phyloP scores from a whole-genome alignment of 2,888 invertebrate genomes.

The Ethmia dodecea region DNA sequence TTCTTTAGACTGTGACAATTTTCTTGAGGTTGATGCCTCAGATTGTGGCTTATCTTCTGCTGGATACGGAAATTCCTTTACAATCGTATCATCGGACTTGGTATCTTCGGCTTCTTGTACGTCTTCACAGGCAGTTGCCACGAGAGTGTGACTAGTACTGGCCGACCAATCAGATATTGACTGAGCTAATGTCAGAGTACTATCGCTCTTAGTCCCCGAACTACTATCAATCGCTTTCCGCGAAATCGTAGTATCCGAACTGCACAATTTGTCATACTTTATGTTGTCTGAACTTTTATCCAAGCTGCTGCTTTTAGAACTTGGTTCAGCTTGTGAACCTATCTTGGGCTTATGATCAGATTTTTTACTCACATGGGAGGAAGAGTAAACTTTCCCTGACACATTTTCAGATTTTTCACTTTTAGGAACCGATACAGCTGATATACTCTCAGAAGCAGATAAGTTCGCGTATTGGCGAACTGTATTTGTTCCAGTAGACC shows the following conservation, averaged over 20 bases:
- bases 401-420: slow-evolving; percentile 79
- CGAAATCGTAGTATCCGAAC: slow-evolving; percentile 76
- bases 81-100: slow-evolving; percentile 66
- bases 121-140: slow-evolving; percentile 78
- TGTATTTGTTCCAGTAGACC: slow-evolving; percentile 92
- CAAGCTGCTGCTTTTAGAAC: slow-evolving; percentile 78
- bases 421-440: slow-evolving; percentile 77
- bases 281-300: slow-evolving; percentile 73
- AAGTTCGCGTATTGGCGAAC: slow-evolving; percentile 88
- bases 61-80: slow-evolving; percentile 47
- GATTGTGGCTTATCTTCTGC: slow-evolving; percentile 27
- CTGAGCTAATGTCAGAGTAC: slow-evolving; percentile 85
- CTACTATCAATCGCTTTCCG: slow-evolving; percentile 77
- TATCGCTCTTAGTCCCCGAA: slow-evolving; percentile 87
- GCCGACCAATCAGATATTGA: slow-evolving; percentile 91
- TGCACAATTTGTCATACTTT: slow-evolving; percentile 79
- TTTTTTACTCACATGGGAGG: slow-evolving; percentile 72
- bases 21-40: slow-evolving; percentile 32
- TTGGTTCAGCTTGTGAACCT: slow-evolving; percentile 65
- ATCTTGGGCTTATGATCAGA: slow-evolving; percentile 68
- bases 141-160: slow-evolving; percentile 86
- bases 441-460: slow-evolving; percentile 82
- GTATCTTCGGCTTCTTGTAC: slow-evolving; percentile 52
- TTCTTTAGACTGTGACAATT: slow-evolving; percentile 36
- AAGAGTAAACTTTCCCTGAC: slow-evolving; percentile 75